Evolutionary conservation across 2,888 invertebrate genomes (phyloP).

Genomic region (Tipula confusa): DNA sequence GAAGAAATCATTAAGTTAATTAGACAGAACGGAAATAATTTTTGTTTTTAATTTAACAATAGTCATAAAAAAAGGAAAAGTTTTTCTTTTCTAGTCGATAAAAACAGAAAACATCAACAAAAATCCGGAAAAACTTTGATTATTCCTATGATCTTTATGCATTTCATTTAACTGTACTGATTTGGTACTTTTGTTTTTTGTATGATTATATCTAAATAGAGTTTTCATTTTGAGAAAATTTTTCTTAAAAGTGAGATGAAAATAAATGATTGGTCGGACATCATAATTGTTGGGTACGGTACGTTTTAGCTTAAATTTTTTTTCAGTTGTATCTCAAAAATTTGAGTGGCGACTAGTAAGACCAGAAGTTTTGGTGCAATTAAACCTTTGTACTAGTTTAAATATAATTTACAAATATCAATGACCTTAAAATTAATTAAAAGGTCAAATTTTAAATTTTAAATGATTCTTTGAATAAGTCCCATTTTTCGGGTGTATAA

Average conservation of each 20-base stretch:
- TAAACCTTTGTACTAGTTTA: no score
- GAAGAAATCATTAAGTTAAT: slow-evolving; percentile 20
- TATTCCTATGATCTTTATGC: not conserved
- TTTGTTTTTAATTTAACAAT: not conserved
- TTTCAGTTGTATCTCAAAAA: no score
- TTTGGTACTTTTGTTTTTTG: not conserved
- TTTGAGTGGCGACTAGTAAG: no score
- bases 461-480: no score
- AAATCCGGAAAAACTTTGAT: not conserved
- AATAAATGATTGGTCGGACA: not conserved
- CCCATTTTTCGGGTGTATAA: no score
- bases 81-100: not conserved
- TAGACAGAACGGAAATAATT: not conserved
- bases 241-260: not conserved
- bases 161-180: not conserved
- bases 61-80: not conserved
- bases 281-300: not conserved
- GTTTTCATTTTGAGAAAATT: not conserved
- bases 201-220: not conserved
- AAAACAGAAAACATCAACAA: no score
- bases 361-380: no score
- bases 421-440: no score
- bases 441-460: no score
- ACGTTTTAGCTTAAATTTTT: no score
- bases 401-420: no score